A percentile compares a stretch with the other conserved stretches of the same genome.
Evolutionary conservation across 1,140 invertebrate genomes (phyloP).

Genomic region (Aphaenogaster ashmeadi): DNA sequence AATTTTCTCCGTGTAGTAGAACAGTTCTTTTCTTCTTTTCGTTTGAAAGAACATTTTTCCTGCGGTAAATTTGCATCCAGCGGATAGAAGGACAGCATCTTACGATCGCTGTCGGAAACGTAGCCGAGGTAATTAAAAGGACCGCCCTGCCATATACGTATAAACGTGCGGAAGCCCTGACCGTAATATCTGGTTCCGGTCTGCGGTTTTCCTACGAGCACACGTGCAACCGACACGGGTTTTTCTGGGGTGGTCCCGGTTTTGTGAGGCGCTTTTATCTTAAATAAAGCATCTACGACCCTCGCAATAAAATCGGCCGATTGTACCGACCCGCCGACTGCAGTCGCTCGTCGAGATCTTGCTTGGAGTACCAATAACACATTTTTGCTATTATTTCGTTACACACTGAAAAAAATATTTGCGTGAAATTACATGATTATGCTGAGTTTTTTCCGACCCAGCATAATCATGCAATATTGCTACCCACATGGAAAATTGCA

Average conservation of each 20-base stretch:
- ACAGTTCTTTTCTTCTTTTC: not conserved
- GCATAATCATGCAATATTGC: too few species aligned
- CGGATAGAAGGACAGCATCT: not conserved
- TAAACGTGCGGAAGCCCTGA: constrained; percentile 63
- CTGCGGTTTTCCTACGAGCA: constrained; percentile 76
- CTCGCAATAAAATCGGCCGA: constrained; percentile 59
- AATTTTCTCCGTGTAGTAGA: not conserved
- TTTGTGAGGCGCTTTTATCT: constrained; percentile 66
- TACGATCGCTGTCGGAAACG: not conserved
- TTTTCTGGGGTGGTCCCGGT: constrained; percentile 71
- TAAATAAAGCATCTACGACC: constrained; percentile 61
- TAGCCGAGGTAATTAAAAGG: constrained; percentile 53
- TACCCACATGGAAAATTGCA: too few species aligned
- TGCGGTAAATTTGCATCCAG: not conserved
- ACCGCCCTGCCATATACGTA: constrained; percentile 33
- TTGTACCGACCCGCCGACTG: not conserved
- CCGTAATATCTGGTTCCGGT: constrained; percentile 75
- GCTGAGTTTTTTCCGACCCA: too few species aligned
- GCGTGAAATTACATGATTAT: too few species aligned
- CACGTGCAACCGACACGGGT: constrained; percentile 72
- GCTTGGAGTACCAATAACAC: not conserved
- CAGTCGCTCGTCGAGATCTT: not conserved
- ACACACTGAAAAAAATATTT: not conserved
- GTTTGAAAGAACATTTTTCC: not conserved
- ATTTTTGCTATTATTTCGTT: not conserved